Base-by-base conservation (phyloP, 2,113 vertebrate genomes). In the Odontesthes bonariensis region DNA sequence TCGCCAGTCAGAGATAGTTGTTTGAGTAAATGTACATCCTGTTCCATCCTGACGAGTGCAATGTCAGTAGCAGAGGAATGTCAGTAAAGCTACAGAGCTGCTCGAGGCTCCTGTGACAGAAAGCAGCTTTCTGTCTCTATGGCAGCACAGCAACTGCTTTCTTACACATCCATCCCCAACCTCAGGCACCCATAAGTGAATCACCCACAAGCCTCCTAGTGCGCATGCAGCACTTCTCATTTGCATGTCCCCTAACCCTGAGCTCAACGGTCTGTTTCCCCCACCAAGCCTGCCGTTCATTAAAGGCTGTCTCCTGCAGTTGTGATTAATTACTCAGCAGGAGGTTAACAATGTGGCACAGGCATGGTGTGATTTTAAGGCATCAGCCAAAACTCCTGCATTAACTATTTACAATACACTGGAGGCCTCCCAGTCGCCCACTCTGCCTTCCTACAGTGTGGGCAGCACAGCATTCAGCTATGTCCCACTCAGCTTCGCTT, bases 311-410 rank as follows among this genome's bases (percentile, higher is more conserved):
- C 86, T 86, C 83, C 81, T 38, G 62, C 81, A 74, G 85, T 87
- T 89, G 91, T 89, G 88, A 91, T 89, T 90, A 87, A 90, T 87
- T 89, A 86, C 87, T 75, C 88, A 73, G 83, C 71, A 42, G 87
- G 88, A 81, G 85, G 75, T 91, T 83, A 86, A 84, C 69, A 84
- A 78, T 82, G 73, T 89, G 82, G 57, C 73, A 85, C 65, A 75
- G 61, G 73, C 79, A 75, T 80, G 69, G 75, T 68, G 58, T 20
- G 63, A 73, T 84, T 88, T 86, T 65, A 68, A 85, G 75, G 73
- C 79, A 81, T 77, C 81, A 74, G 83, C 83, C 82, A 62, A 90
- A 90, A 92, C 86, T 89, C 86, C 77, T 79, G 84, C 87, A 88
- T 93, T 88, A 88, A 91, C 80, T 83, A 87, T 91, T 89, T 75